Evolutionary conservation across 2,888 invertebrate species (phyloP).

Genomic region (Tachina fera): DNA sequence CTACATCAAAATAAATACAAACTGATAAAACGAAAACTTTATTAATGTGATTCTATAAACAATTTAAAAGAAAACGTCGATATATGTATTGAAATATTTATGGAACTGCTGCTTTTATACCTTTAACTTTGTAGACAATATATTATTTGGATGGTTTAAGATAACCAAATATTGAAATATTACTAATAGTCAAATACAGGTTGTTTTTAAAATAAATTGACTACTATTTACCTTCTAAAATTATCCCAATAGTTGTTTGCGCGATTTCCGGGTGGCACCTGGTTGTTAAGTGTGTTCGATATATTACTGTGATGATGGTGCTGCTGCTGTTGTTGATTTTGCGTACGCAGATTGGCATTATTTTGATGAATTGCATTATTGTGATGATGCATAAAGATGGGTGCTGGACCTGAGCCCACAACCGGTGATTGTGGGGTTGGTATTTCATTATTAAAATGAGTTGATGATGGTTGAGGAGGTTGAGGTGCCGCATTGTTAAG

Average conservation of each 20-base stretch:
- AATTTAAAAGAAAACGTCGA: neutral
- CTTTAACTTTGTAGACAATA: no score
- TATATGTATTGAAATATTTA: neutral
- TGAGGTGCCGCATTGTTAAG: conserved; percentile 78
- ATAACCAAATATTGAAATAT: neutral
- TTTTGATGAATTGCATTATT: conserved; percentile 82
- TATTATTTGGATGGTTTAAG: neutral
- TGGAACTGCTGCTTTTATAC: no score
- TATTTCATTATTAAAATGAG: conserved; percentile 79
- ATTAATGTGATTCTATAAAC: conserved; percentile 27
- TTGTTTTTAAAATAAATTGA: neutral
- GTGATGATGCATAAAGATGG: conserved; percentile 83
- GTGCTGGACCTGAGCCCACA: conserved; percentile 78
- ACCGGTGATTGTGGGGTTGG: conserved; percentile 78
- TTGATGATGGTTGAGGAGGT: conserved; percentile 74
- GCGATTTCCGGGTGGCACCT: conserved; percentile 94
- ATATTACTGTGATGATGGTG: conserved; percentile 72
- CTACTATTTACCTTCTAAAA: conserved; percentile 90
- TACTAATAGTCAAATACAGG: neutral
- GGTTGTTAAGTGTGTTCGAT: conserved; percentile 89
- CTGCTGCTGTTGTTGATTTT: conserved; percentile 77
- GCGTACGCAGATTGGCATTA: conserved; percentile 81
- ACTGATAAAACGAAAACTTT: conserved; percentile 42
- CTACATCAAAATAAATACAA: conserved; percentile 20
- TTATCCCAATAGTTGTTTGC: conserved; percentile 98